Conservation (phyloP, 2,113 vertebrate genomes). For the Rattus rattus region DNA sequence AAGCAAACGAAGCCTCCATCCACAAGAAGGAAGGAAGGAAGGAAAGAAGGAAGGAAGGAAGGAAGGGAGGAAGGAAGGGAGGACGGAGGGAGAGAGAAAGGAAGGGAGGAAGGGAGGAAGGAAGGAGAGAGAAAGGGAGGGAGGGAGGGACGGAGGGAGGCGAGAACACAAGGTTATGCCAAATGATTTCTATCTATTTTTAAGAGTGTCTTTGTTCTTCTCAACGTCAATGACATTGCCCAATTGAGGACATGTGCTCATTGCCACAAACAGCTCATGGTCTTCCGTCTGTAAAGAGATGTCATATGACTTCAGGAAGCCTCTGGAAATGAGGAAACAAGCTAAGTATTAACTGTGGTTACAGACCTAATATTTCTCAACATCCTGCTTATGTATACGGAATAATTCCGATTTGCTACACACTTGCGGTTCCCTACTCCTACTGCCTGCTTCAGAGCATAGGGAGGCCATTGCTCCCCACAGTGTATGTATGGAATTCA, state of each 20-base stretch:
- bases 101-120: too few species aligned
- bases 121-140: too few species aligned
- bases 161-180: not conserved
- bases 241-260: conserved; percentile 61
- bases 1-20: not conserved
- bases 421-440: not conserved
- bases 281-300: conserved; percentile 81
- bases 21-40: too few species aligned
- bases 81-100: rapidly evolving
- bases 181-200: conserved; percentile 45
- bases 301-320: conserved; percentile 81
- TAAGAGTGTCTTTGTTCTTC: conserved; percentile 44
- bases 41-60: too few species aligned
- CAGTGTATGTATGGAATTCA: not conserved
- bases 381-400: not conserved
- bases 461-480: not conserved
- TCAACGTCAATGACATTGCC: conserved; percentile 67
- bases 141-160: not conserved
- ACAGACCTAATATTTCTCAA: conserved; percentile 26
- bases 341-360: not conserved
- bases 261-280: conserved; percentile 78
- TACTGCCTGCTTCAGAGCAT: not conserved
- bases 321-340: conserved; percentile 48
- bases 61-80: not conserved
- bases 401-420: not conserved